Conservation (phyloP, 2,797 vertebrate genomes). For the Alectoris magna region DNA sequence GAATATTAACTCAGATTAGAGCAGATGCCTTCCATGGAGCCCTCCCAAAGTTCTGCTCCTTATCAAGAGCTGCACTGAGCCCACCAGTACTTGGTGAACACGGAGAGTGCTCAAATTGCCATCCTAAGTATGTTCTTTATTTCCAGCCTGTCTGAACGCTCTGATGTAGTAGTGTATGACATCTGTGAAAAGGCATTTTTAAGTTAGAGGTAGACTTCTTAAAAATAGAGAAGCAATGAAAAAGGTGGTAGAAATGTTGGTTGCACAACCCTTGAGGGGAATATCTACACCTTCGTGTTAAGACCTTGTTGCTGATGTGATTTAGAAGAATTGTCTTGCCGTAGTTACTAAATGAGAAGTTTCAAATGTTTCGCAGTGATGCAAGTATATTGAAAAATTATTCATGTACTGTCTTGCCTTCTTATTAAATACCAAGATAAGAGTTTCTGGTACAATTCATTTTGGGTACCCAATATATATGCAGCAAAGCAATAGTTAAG, state of each 20-base stretch:
- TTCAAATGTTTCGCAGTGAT: neutral
- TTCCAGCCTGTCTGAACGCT: neutral
- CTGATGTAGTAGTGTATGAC: neutral
- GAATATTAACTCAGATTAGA: neutral
- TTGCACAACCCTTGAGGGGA: neutral
- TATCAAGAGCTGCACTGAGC: neutral
- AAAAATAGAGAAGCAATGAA: neutral
- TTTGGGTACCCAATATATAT: neutral
- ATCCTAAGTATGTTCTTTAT: neutral
- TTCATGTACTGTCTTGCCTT: neutral
- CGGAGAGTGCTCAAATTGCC: neutral
- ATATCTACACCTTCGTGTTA: neutral
- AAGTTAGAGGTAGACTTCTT: neutral
- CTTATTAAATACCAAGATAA: neutral
- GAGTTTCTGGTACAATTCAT: neutral
- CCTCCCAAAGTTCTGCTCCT: neutral
- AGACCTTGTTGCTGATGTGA: neutral
- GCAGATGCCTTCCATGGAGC: neutral
- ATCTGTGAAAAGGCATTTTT: neutral
- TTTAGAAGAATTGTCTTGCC: neutral
- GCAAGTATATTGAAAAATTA: neutral
- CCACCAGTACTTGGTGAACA: neutral
- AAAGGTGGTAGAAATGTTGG: neutral
- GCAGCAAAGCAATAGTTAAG: neutral
- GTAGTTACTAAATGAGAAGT: neutral